A percentile compares a stretch with the other conserved stretches of the same genome.
phyloP scores from a whole-genome alignment of 30 jellyfish, hydroid and myxozoan genomes.

The Phacellophora camtschatica region DNA sequence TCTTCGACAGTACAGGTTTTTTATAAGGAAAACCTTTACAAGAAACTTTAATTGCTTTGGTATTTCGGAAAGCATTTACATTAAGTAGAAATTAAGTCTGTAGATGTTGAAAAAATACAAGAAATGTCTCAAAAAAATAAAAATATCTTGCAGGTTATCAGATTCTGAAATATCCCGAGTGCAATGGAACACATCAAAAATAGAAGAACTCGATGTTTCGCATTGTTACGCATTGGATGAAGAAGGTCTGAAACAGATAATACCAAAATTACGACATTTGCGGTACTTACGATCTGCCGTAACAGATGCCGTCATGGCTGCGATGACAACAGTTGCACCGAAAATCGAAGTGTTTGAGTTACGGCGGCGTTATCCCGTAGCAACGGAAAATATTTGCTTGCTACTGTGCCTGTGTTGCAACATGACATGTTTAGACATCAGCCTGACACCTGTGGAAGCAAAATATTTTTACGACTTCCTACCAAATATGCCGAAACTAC shows the following conservation, averaged over 20 bases:
- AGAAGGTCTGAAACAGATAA: conserved; percentile 3
- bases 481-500: conserved; percentile 23
- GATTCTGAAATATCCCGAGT: neutral
- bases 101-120: too few species aligned
- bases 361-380: conserved; percentile 43
- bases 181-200: neutral
- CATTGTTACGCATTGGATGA: conserved; percentile 56
- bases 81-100: too few species aligned
- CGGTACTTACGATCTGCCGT: conserved; percentile 51
- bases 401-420: conserved; percentile 7
- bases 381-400: neutral
- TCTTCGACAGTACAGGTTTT: too few species aligned
- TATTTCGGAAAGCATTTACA: too few species aligned
- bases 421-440: conserved; percentile 10
- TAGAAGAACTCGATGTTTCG: conserved; percentile 51
- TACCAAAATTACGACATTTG: neutral
- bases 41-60: too few species aligned
- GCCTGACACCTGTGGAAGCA: conserved; percentile 48
- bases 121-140: too few species aligned
- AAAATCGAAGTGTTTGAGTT: conserved; percentile 17
- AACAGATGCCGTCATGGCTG: conserved; percentile 26
- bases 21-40: too few species aligned
- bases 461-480: conserved; percentile 13
- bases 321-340: neutral
- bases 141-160: conserved; percentile 16